Conservation (phyloP, 2,888 invertebrate species). For the Ommatoiulus sabulosus region DNA sequence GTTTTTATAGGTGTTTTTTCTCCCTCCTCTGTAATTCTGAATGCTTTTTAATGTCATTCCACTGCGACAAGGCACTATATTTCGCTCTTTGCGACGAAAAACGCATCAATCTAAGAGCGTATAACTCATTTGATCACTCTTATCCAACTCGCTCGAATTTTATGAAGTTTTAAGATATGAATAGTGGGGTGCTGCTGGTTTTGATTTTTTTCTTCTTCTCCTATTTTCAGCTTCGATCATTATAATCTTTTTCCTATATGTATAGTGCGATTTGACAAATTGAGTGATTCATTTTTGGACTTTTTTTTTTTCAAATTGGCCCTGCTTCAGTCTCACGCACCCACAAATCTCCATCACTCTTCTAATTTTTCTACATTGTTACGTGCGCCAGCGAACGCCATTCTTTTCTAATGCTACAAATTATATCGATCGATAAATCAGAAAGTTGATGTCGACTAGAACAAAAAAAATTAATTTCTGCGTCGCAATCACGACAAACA, state of each 20-base stretch:
- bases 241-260: not conserved
- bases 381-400: not conserved
- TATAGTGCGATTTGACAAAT: not conserved
- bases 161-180: constrained; percentile 11
- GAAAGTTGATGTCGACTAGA: not conserved
- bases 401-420: constrained; percentile 2
- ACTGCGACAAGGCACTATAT: constrained; percentile 8
- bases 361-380: not conserved
- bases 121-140: not conserved
- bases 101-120: constrained; percentile 11
- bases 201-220: not conserved
- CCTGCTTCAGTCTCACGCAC: not conserved
- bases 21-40: constrained; percentile 1
- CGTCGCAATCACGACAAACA: not conserved
- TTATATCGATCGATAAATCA: not conserved
- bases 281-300: not conserved
- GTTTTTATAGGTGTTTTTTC: constrained; percentile 19
- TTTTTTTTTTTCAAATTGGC: not conserved
- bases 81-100: not conserved
- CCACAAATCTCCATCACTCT: not conserved
- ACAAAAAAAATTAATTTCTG: not conserved
- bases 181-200: not conserved
- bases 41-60: constrained; percentile 11
- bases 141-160: not conserved
- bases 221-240: constrained; percentile 11